Evolutionary conservation across 2,888 invertebrate genomes (phyloP).

Genomic region (Scaptomyza cyrtandrae): DNA sequence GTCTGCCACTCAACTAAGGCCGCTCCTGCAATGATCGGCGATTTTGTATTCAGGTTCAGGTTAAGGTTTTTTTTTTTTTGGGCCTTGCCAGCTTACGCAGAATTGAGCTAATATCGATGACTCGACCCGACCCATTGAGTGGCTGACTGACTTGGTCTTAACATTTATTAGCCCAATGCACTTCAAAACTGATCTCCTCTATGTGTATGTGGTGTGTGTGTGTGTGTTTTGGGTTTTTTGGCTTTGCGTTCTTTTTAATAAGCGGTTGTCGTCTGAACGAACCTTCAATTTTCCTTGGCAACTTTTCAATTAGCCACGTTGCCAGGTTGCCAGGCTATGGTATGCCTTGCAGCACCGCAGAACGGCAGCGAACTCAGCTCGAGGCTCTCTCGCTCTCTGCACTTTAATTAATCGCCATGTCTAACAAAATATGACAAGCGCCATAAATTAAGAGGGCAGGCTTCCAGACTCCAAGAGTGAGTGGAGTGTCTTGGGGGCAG

Average conservation of each 20-base stretch:
- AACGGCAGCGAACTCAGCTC: constrained; percentile 7
- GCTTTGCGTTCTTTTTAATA: no score
- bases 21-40: constrained; percentile 79
- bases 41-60: constrained; percentile 60
- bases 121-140: constrained; percentile 64
- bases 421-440: constrained; percentile 80
- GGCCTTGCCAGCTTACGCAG: constrained; percentile 60
- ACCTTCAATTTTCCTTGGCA: constrained; percentile 58
- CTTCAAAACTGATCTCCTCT: constrained; percentile 51
- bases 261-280: constrained; percentile 64
- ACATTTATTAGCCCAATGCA: constrained; percentile 75
- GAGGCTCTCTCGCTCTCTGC: constrained; percentile 32
- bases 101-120: constrained; percentile 81
- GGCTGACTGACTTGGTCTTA: constrained; percentile 35
- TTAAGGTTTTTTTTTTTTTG: no score
- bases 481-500: constrained; percentile 24
- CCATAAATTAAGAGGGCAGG: constrained; percentile 70
- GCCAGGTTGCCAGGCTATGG: constrained; percentile 16
- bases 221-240: constrained; percentile 29
- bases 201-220: constrained; percentile 17
- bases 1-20: constrained; percentile 70
- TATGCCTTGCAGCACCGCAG: constrained; percentile 17
- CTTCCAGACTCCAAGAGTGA: constrained; percentile 4
- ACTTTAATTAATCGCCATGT: constrained; percentile 79
- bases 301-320: constrained; percentile 72